phyloP scores from a whole-genome alignment of 2,888 invertebrate genomes.

The Hydrotaea cyrtoneurina region DNA sequence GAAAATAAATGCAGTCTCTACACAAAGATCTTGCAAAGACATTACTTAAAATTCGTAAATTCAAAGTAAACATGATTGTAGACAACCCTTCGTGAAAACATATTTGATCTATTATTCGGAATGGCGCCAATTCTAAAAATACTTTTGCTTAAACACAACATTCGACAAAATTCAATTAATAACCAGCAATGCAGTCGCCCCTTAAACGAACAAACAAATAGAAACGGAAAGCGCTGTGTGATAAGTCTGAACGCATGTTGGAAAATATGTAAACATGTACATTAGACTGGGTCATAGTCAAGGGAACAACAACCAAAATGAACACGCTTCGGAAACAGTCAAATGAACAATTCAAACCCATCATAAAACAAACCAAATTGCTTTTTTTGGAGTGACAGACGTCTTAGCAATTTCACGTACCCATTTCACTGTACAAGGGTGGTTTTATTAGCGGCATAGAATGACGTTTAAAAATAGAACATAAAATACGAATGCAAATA shows the following conservation, averaged over 20 bases:
- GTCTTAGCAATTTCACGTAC: too few relatives aligned
- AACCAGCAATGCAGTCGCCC: background rate
- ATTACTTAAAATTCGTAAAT: too few relatives aligned
- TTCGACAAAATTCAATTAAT: background rate
- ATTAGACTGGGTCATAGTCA: too few relatives aligned
- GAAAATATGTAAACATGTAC: background rate
- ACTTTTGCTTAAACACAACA: background rate
- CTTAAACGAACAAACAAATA: background rate
- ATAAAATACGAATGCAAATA: background rate
- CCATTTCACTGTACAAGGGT: background rate
- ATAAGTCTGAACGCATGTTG: background rate
- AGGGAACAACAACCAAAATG: too few relatives aligned
- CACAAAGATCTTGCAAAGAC: too few relatives aligned
- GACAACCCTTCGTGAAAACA: too few relatives aligned
- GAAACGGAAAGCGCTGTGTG: background rate
- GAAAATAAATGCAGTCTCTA: too few relatives aligned
- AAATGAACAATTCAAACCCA: too few relatives aligned
- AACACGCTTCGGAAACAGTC: too few relatives aligned
- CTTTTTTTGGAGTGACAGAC: too few relatives aligned
- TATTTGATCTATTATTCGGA: background rate
- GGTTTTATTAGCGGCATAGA: background rate
- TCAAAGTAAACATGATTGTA: too few relatives aligned
- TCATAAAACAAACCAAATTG: too few relatives aligned
- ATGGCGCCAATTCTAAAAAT: slow-evolving; percentile 23
- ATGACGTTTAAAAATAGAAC: background rate